Evolutionary conservation across 2,888 invertebrate species (phyloP).

Genomic region (Antheraea yamamai): DNA sequence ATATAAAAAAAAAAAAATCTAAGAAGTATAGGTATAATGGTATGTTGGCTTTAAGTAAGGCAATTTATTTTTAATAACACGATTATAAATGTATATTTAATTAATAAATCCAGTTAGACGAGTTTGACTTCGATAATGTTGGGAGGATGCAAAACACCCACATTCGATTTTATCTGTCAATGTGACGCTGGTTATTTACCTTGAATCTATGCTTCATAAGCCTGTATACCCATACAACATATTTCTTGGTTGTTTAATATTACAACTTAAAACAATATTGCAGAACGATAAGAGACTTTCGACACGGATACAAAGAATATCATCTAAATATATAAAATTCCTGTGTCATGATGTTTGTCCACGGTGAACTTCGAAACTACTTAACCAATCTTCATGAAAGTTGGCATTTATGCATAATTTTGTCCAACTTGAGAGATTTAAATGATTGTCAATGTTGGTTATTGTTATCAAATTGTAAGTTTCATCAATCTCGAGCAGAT

Average conservation of each 20-base stretch:
- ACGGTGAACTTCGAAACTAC: too few species aligned
- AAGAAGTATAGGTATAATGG: not conserved
- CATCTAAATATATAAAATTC: too few species aligned
- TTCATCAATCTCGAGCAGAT: too few species aligned
- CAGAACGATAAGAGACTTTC: not conserved
- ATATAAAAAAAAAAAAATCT: too few species aligned
- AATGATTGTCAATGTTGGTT: too few species aligned
- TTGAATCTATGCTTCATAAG: not conserved
- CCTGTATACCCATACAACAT: not conserved
- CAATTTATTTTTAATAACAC: not conserved
- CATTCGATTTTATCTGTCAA: slow-evolving; percentile 7
- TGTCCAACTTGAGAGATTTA: too few species aligned
- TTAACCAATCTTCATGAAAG: too few species aligned
- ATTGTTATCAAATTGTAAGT: too few species aligned
- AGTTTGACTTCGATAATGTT: not conserved
- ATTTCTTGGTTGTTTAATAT: not conserved
- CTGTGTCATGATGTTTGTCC: too few species aligned
- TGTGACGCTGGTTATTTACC: not conserved
- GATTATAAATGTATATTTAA: not conserved
- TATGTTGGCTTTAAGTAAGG: not conserved
- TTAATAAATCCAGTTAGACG: not conserved
- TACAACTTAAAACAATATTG: not conserved
- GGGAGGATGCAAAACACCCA: not conserved
- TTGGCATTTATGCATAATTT: too few species aligned
- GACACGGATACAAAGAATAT: too few species aligned